These are phyloP conservation scores for Tupiocoris notatus DNA, from an alignment of 2,888 invertebrate genomes.

Conservation along the genomic window DNA sequence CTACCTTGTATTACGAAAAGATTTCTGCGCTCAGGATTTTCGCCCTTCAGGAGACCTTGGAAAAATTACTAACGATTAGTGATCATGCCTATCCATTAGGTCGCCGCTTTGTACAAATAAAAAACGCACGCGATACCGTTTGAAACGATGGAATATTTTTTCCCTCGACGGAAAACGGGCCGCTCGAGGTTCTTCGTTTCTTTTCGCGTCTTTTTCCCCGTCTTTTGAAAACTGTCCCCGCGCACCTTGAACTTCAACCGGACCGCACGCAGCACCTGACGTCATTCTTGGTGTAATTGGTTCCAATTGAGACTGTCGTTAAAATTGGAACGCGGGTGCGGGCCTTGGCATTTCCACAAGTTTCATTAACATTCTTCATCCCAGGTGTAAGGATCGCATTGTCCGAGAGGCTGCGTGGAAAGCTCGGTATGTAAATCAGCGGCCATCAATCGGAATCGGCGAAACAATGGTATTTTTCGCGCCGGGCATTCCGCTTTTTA, in stretches of 20 bases:
- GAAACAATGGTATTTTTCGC: neutral
- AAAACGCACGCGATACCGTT: too few relatives aligned
- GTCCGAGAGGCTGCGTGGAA: neutral
- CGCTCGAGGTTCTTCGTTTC: neutral
- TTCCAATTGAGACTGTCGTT: conserved; percentile 13
- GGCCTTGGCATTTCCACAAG: conserved; percentile 15
- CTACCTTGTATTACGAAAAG: too few relatives aligned
- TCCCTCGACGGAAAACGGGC: too few relatives aligned
- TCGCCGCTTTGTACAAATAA: too few relatives aligned
- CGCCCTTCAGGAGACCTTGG: too few relatives aligned
- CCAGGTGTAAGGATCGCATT: neutral
- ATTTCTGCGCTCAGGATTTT: too few relatives aligned
- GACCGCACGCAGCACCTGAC: conserved; percentile 13
- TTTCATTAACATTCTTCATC: conserved; percentile 20
- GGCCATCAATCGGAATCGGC: neutral
- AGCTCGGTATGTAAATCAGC: neutral
- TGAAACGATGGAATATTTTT: too few relatives aligned
- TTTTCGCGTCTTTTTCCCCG: neutral
- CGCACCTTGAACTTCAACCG: conserved; percentile 21
- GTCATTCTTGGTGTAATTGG: conserved; percentile 10
- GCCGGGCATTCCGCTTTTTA: neutral
- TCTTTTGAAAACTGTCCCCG: neutral
- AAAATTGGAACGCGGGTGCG: conserved; percentile 1
- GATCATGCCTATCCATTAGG: too few relatives aligned
- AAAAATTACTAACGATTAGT: too few relatives aligned